These are phyloP conservation scores for Drosophila sturtevanti DNA, from an alignment of 1,140 invertebrate species.

Conservation along the genomic window DNA sequence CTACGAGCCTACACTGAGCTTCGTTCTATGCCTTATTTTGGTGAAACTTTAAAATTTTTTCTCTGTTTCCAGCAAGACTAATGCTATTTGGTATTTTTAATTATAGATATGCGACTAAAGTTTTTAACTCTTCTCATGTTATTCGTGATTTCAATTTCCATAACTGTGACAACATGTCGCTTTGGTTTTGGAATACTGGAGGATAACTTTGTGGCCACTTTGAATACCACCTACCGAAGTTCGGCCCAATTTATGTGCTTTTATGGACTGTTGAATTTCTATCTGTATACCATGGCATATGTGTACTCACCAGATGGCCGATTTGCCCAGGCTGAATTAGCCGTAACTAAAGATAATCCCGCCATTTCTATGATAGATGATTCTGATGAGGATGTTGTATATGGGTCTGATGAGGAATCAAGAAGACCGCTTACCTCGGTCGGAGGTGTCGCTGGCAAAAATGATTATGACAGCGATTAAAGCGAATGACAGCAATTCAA, in stretches of 20 bases:
- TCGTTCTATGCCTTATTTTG: constrained; percentile 98
- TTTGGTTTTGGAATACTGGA: constrained; percentile 95
- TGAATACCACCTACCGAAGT: constrained; percentile 93
- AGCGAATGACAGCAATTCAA: neutral
- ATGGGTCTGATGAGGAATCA: constrained; percentile 95
- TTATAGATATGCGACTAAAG: constrained; percentile 93
- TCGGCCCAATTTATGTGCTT: constrained; percentile 97
- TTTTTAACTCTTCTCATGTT: constrained; percentile 94
- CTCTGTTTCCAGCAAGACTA: neutral
- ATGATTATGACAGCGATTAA: constrained; percentile 88
- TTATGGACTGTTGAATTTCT: constrained; percentile 97
- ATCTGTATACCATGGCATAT: constrained; percentile 96
- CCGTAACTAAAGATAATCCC: constrained; percentile 98
- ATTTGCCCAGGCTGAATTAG: constrained; percentile 91
- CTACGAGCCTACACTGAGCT: constrained; percentile 96
- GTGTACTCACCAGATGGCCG: constrained; percentile 94
- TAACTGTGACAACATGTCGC: constrained; percentile 90
- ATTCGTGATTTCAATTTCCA: constrained; percentile 91
- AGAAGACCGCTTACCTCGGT: constrained; percentile 86
- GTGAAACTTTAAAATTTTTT: constrained; percentile 84
- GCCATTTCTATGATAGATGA: constrained; percentile 99
- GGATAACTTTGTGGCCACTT: constrained; percentile 95
- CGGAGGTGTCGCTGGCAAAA: constrained; percentile 83
- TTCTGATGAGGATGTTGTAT: constrained; percentile 98
- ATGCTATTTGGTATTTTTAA: neutral